Conservation (phyloP, 2,797 vertebrate species). For the Rhabdomys pumilio region DNA sequence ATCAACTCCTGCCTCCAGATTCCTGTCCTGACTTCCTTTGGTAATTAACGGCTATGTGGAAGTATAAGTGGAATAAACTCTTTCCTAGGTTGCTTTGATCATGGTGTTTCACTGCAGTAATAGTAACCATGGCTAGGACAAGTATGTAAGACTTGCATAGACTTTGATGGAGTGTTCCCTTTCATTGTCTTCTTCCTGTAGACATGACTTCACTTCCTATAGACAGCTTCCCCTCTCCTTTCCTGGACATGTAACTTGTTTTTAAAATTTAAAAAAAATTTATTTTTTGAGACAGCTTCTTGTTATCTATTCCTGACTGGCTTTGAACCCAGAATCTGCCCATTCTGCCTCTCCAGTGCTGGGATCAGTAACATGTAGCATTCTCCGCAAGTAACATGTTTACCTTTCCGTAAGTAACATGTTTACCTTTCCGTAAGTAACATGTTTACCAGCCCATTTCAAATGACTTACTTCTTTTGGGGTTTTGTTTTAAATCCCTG, state of each 20-base stretch:
- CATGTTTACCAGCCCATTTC: not conserved
- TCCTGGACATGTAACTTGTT: not conserved
- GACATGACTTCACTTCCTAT: not conserved
- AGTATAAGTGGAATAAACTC: not conserved
- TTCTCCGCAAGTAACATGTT: not conserved
- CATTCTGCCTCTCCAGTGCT: too few relatives aligned
- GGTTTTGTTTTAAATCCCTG: conserved; percentile 6
- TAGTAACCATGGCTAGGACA: not conserved
- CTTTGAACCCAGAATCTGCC: not conserved
- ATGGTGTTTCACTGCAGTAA: too few relatives aligned
- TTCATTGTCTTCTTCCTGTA: not conserved
- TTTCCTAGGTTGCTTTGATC: not conserved
- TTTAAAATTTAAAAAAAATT: too few relatives aligned
- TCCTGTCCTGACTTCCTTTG: not conserved
- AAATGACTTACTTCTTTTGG: too few relatives aligned
- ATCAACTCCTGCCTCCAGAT: not conserved
- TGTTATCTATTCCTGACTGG: too few relatives aligned
- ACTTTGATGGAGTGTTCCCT: too few relatives aligned
- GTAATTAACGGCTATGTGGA: not conserved
- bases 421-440: not conserved
- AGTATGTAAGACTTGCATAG: too few relatives aligned
- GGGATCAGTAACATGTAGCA: not conserved
- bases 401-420: too few relatives aligned
- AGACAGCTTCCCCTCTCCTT: not conserved
- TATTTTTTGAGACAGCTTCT: not conserved